phyloP scores from a whole-genome alignment of 2,797 vertebrate species.

The Sphenodon punctatus region DNA sequence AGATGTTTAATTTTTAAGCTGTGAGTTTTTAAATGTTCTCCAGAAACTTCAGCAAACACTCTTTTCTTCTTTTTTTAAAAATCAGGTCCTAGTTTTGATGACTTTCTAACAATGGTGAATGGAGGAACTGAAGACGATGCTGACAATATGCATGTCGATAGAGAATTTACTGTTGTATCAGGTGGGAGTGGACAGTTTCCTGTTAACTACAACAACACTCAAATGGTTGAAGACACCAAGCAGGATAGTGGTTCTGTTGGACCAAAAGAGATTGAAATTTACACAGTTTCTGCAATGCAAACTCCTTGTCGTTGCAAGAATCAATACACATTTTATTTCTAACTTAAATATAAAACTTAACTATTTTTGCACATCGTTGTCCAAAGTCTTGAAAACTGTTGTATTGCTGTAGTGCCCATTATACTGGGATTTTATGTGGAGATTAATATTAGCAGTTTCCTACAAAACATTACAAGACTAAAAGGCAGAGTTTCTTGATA shows the following conservation, averaged over 20 bases:
- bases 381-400: conserved; percentile 51
- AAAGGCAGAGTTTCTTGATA: conserved; percentile 7
- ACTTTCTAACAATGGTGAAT: conserved; percentile 64
- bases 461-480: conserved; percentile 26
- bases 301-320: conserved; percentile 97
- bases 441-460: conserved; percentile 31
- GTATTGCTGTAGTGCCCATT: conserved; percentile 50
- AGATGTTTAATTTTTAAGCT: not conserved
- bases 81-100: conserved; percentile 73
- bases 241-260: conserved; percentile 80
- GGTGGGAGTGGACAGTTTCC: conserved; percentile 93
- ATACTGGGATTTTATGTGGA: conserved; percentile 49
- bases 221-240: conserved; percentile 82
- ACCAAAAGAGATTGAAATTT: conserved; percentile 93
- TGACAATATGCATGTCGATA: conserved; percentile 87
- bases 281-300: conserved; percentile 96
- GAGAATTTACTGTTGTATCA: conserved; percentile 81
- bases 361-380: conserved; percentile 63
- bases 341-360: conserved; percentile 36
- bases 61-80: not conserved
- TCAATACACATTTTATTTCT: conserved; percentile 91
- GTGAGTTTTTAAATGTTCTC: not conserved
- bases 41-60: not conserved
- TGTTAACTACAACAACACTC: conserved; percentile 86
- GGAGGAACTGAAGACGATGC: conserved; percentile 77